Evolutionary conservation across 2,113 vertebrate species (phyloP), one percentile per base, ranked within the genome.

Genomic region (Origma solitaria): DNA sequence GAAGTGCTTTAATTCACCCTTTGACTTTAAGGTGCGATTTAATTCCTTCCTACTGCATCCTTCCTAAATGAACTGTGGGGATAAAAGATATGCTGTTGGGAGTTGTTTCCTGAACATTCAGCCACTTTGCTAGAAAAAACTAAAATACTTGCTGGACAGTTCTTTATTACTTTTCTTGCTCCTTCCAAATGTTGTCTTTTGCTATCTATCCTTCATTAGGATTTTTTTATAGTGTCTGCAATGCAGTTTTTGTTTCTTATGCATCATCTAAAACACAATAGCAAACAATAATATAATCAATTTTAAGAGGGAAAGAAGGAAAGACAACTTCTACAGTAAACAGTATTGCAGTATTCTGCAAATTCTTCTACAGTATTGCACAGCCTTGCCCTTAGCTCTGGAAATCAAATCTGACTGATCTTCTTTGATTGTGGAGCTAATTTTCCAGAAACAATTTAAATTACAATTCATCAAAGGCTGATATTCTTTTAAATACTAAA

Each of bases 21-120:
- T 88, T 86, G 65, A 89, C 94, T 87, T 91, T 30, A 68, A 76
- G 70, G 82, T 82, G 71, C 73, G 66, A 95, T 90, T 91, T 75
- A 87, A 95, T 85, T 88, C 56, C 56, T 92, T 88, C 68, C 68
- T 31, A 64, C 58, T 47, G 27, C 53, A 40, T 71, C 62, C 18
- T 88, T 96, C 71, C 85, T 44, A 84, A 80, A 88, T 56, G 42
- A 95, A 90, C 51, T 47, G 33, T 40, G 68, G 78, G 73, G 58
- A 73, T 62, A 50, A 73, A 76, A 88, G 47, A 94, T 47, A 80
- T 4, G 19, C 40, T 57, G 66, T 70, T 75, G 42, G 75, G 64
- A 93, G 71, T 60, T 78, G 20, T n/a, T 90, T 88, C 82, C 45
- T 44, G 66, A 77, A 20, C 40, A 84, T 79, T 89, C 24, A 71